Evolutionary conservation across 1,140 invertebrate genomes (phyloP).

Genomic region (Parasteatoda tepidariorum): DNA sequence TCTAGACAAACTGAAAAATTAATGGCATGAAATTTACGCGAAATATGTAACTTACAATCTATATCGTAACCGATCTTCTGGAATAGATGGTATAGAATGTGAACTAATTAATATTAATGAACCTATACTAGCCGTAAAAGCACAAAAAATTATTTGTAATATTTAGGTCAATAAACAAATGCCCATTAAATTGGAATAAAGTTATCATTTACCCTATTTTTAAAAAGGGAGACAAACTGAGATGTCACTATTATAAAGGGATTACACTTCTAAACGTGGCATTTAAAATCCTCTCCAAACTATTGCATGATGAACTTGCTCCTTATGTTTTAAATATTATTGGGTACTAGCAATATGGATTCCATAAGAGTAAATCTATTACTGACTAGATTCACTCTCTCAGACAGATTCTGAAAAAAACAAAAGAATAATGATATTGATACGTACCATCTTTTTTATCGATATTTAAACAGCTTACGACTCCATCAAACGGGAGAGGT

Average conservation of each 20-base stretch:
- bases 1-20: background rate
- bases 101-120: conserved; percentile 23
- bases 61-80: background rate
- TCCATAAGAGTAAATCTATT: conserved; percentile 2
- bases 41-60: background rate
- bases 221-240: conserved; percentile 2
- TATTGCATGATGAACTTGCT: background rate
- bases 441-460: background rate
- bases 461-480: too few relatives aligned
- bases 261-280: background rate
- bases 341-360: conserved; percentile 10
- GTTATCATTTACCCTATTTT: background rate
- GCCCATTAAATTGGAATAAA: background rate
- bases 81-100: too few relatives aligned
- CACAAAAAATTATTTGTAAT: background rate
- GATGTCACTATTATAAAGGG: background rate
- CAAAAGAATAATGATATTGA: conserved; percentile 1
- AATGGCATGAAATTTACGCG: background rate
- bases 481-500: too few relatives aligned
- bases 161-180: background rate
- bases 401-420: conserved; percentile 43
- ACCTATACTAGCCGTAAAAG: background rate
- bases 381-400: background rate
- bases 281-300: background rate
- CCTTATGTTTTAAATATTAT: background rate